Base-by-base conservation (phyloP, 2,888 invertebrate species). In the Creontiades dilutus region DNA sequence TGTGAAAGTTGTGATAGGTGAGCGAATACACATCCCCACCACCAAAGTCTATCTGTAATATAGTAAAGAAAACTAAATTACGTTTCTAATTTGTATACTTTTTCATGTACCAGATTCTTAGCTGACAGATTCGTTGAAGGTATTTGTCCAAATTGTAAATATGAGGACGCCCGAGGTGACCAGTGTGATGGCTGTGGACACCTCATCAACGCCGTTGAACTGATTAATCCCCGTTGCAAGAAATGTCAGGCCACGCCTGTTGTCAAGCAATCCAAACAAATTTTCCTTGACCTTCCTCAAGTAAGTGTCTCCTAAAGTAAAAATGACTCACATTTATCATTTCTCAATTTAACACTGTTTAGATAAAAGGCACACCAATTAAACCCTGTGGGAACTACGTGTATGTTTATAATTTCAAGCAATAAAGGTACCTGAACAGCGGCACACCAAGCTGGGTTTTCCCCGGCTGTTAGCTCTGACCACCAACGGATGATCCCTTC, bases 121-220 rank as follows among this genome's bases (percentile, higher is more conserved):
- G 93, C 93, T 4, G 93, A 93, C 92, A 93, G 99, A 86, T 99
- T 99, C 75, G 99, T 99, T 0, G 98, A 99, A 93, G 99, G 99
- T 28, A 97, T 95, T 0, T 99, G 99, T 93, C 99, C 99, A 0
- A 95, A 97, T 81, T 99, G 99, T 93, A 95, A 95, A 3, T 99
- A 97, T 93, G 97, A 97, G 92, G 97, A 97, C 93, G 99, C 99
- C 0, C 95, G 99, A 68, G 99, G 99, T 1, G 99, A 99, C 94
- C 99, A 99, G 93, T 99, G 99, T 93, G 99, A 99, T 93, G 97
- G 96, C 92, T 99, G 99, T 93, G 98, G 99, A 0, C 98, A 98
- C 93, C 95, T 99, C 13, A 96, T 99, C 89, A 99, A 99, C 93
- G 98, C 99, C 0, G 95, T 95, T 0, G 99, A 99, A 90, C 94